Conservation (phyloP, 2,113 vertebrate species). For the Tenebrosternarchus preto region DNA sequence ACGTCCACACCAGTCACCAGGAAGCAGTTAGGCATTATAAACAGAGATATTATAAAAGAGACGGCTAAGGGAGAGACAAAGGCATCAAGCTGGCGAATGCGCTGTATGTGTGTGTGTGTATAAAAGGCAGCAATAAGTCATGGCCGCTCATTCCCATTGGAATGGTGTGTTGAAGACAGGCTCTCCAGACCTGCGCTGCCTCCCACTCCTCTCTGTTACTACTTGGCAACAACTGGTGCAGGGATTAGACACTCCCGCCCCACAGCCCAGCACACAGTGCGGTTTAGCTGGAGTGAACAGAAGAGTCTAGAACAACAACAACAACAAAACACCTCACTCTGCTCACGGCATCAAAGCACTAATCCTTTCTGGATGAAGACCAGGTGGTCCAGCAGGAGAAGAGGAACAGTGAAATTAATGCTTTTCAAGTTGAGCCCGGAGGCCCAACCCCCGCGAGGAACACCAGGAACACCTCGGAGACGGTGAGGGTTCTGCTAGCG, state of each 20-base stretch:
- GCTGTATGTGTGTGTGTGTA: conserved; percentile 6
- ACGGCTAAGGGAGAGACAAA: too few species aligned
- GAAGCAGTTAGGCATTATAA: neutral
- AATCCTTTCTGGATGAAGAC: conserved; percentile 34
- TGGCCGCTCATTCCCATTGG: conserved; percentile 7
- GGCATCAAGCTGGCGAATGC: too few species aligned
- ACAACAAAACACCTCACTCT: conserved; percentile 20
- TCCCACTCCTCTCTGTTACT: conserved; percentile 44
- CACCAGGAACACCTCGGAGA: neutral
- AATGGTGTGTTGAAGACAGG: too few species aligned
- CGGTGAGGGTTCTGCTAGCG: neutral
- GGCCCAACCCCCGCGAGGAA: neutral
- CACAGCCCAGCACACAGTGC: neutral
- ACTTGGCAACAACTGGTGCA: conserved; percentile 24
- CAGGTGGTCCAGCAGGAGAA: conserved; percentile 15
- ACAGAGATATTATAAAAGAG: conserved; percentile 11
- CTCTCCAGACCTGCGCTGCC: neutral
- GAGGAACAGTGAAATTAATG: neutral
- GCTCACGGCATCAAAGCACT: conserved; percentile 29
- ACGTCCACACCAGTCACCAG: neutral
- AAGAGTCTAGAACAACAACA: conserved; percentile 21
- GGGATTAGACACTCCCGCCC: conserved; percentile 1
- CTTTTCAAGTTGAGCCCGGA: neutral
- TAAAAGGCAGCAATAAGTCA: conserved; percentile 26
- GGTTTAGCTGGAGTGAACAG: conserved; percentile 26